Conservation (phyloP, 2,113 vertebrate species). For the Xyrauchen texanus region DNA sequence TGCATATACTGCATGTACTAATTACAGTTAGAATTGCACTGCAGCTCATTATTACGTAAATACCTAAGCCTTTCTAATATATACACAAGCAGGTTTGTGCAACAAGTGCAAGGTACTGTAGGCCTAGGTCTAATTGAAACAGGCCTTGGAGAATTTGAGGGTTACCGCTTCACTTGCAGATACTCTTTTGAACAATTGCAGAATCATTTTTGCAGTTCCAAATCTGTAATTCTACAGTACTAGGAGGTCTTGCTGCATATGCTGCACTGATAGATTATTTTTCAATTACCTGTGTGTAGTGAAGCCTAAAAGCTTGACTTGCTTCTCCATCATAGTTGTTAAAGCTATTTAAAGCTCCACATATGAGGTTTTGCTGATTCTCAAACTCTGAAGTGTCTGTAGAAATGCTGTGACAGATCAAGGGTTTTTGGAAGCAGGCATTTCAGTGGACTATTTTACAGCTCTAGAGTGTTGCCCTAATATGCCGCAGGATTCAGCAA, state of each 20-base stretch:
- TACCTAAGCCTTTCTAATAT: background rate
- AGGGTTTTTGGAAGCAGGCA: background rate
- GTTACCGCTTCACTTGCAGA: constrained; percentile 28
- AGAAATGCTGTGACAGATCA: constrained; percentile 7
- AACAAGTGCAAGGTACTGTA: background rate
- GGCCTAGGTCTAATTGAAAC: constrained; percentile 1
- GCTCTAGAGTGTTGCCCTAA: too few species aligned
- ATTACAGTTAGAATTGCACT: background rate
- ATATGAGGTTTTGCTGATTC: constrained; percentile 27
- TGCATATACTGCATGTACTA: background rate
- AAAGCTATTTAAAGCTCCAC: constrained; percentile 12
- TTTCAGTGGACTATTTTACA: background rate
- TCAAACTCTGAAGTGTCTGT: constrained; percentile 1
- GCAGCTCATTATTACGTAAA: constrained; percentile 34
- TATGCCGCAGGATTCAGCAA: too few species aligned
- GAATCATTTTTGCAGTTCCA: constrained; percentile 37
- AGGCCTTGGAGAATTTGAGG: background rate
- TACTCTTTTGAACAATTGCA: constrained; percentile 13
- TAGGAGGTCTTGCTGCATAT: background rate
- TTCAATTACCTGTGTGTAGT: constrained; percentile 34
- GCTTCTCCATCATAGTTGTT: constrained; percentile 21
- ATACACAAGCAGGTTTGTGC: background rate
- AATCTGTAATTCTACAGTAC: constrained; percentile 30
- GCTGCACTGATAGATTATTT: constrained; percentile 28
- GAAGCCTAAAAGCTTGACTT: constrained; percentile 27